Percentiles rank a stretch among this genome's conserved stretches.
These are phyloP conservation scores for Colaptes auratus DNA, from an alignment of 2,113 vertebrate species.

Conservation along the genomic window DNA sequence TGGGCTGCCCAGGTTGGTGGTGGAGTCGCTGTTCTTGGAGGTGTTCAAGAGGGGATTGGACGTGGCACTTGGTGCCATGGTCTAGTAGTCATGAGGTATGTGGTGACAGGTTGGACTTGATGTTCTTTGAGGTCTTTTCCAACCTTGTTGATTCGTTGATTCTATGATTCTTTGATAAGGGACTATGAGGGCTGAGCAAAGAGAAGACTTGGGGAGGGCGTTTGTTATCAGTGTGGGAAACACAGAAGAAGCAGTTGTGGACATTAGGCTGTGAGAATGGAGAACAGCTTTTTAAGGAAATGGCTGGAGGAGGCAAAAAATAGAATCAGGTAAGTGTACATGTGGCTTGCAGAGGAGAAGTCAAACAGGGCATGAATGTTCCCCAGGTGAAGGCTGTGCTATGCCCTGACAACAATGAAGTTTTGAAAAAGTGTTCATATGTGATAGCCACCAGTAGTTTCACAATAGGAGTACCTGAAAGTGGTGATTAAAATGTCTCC, in stretches of 20 bases:
- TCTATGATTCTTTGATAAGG: too few species aligned
- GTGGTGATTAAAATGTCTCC: background rate
- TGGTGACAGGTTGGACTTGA: too few species aligned
- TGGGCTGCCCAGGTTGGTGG: too few species aligned
- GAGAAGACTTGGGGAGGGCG: background rate
- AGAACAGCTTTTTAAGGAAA: background rate
- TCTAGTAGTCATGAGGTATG: too few species aligned
- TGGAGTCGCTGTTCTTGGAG: too few species aligned
- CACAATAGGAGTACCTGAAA: background rate
- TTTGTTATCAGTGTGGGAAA: background rate
- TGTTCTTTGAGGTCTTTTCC: too few species aligned
- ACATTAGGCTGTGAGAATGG: background rate
- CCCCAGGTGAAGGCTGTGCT: background rate
- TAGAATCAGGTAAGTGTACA: accelerated
- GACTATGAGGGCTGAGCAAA: background rate
- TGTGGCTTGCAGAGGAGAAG: accelerated
- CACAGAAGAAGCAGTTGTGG: background rate
- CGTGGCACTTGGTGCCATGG: too few species aligned
- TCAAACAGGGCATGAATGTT: background rate
- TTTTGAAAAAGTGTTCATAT: background rate
- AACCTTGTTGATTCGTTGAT: too few species aligned
- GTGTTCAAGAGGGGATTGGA: too few species aligned
- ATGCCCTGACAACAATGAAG: background rate
- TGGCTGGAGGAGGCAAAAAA: background rate
- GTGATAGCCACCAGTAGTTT: background rate